phyloP scores from a whole-genome alignment of 2,888 invertebrate species.

The Mimas tiliae region DNA sequence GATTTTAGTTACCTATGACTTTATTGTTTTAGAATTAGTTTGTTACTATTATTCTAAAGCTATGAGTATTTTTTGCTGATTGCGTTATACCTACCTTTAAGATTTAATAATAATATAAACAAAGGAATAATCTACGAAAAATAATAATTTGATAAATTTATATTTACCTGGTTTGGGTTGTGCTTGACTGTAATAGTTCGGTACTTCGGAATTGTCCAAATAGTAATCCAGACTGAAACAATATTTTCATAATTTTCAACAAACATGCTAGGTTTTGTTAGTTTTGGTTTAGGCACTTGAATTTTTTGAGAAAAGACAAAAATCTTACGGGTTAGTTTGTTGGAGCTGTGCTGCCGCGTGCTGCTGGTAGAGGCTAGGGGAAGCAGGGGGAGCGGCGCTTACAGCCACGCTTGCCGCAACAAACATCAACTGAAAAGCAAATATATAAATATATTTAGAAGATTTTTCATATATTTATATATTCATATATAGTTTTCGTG shows the following conservation, averaged over 20 bases:
- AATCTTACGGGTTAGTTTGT: constrained; percentile 60
- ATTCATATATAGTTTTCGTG: not conserved
- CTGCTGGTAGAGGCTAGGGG: constrained; percentile 53
- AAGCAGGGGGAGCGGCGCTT: constrained; percentile 58
- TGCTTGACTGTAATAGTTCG: constrained; percentile 60
- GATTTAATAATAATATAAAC: not conserved
- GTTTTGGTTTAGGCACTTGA: not conserved
- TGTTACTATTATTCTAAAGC: too few relatives aligned
- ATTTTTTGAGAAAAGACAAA: too few relatives aligned
- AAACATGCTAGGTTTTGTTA: not conserved
- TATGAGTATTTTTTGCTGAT: too few relatives aligned
- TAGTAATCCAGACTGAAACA: constrained; percentile 69
- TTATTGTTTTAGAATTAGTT: too few relatives aligned
- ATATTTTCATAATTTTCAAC: not conserved
- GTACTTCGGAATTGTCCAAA: constrained; percentile 58
- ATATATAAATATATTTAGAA: not conserved
- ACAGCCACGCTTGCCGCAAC: constrained; percentile 50
- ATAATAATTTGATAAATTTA: not conserved
- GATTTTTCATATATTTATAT: not conserved
- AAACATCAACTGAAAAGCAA: constrained; percentile 48
- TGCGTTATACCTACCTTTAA: not conserved
- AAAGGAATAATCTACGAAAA: not conserved
- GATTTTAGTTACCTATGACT: too few relatives aligned
- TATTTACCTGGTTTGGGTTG: constrained; percentile 66
- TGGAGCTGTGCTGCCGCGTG: constrained; percentile 53